Evolutionary conservation across 92 coral and sea anemone genomes (phyloP).

Genomic region (Pocillopora meandrina): DNA sequence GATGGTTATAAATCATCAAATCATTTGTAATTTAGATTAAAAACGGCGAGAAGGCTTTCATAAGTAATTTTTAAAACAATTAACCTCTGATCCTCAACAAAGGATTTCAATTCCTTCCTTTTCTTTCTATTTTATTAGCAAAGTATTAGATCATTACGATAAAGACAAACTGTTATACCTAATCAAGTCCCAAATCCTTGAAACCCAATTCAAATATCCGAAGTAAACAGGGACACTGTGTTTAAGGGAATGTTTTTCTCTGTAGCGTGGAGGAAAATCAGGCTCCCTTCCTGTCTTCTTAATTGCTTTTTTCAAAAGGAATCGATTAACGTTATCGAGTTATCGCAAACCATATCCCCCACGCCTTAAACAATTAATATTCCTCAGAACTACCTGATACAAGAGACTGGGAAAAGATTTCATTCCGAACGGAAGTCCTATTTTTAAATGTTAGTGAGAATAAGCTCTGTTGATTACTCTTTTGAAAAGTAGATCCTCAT

Average conservation of each 20-base stretch:
- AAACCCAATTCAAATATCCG: background rate
- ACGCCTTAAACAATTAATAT: slow-evolving; percentile 19
- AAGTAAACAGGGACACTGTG: background rate
- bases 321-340: slow-evolving; percentile 46
- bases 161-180: background rate
- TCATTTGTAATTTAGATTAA: slow-evolving; percentile 24
- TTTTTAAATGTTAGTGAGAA: background rate
- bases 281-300: slow-evolving; percentile 20
- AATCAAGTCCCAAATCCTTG: background rate
- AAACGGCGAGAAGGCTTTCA: background rate
- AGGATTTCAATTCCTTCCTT: background rate
- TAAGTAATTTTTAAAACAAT: slow-evolving; percentile 12
- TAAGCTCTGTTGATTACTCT: background rate
- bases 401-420: background rate
- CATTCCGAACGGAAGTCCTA: slow-evolving; percentile 30
- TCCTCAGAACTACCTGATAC: slow-evolving; percentile 14
- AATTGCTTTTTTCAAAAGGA: slow-evolving; percentile 18
- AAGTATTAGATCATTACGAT: background rate
- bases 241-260: slow-evolving; percentile 2
- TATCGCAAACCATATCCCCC: slow-evolving; percentile 48
- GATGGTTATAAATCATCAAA: slow-evolving; percentile 10
- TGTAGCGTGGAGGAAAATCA: background rate
- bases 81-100: slow-evolving; percentile 26
- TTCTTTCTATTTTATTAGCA: background rate
- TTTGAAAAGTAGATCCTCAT: background rate